phyloP scores from a whole-genome alignment of 2,888 invertebrate species.

The Drosophila maculinotata region DNA sequence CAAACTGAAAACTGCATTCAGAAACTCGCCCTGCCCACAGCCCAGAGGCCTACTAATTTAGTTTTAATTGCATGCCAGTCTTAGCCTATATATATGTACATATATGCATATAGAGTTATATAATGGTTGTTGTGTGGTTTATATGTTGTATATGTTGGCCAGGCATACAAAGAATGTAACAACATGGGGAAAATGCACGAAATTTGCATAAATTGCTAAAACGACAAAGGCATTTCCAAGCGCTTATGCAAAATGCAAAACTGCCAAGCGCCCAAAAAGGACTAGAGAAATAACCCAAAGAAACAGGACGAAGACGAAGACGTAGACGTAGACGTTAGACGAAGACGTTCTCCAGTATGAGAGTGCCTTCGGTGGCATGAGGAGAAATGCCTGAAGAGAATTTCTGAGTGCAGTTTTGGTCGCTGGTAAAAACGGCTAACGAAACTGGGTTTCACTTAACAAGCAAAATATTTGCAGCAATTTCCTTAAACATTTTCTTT shows the following conservation, averaged over 20 bases:
- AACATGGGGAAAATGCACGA: constrained; percentile 78
- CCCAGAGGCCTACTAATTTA: constrained; percentile 78
- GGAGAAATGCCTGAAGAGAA: constrained; percentile 72
- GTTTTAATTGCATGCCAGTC: constrained; percentile 78
- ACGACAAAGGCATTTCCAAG: constrained; percentile 79
- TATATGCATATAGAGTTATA: constrained; percentile 5
- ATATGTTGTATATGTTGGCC: constrained; percentile 34
- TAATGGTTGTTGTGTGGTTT: constrained; percentile 1
- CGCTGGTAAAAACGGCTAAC: constrained; percentile 52
- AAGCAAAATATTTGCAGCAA: constrained; percentile 82
- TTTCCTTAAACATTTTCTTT: constrained; percentile 81
- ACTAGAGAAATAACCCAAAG: constrained; percentile 46
- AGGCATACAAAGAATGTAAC: constrained; percentile 76
- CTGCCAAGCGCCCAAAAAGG: constrained; percentile 46
- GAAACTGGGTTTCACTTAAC: constrained; percentile 80
- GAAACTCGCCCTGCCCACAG: constrained; percentile 39
- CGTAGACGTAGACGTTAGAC: constrained; percentile 13
- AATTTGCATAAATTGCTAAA: constrained; percentile 79
- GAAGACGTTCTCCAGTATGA: constrained; percentile 47
- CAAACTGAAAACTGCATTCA: constrained; percentile 54
- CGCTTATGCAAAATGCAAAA: constrained; percentile 82
- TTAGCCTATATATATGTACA: constrained; percentile 19
- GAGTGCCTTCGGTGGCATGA: constrained; percentile 30
- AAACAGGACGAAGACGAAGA: constrained; percentile 10
- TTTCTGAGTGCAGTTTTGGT: constrained; percentile 58